Conservation (phyloP, 2,113 vertebrate species). For the Zosterops pallidus region DNA sequence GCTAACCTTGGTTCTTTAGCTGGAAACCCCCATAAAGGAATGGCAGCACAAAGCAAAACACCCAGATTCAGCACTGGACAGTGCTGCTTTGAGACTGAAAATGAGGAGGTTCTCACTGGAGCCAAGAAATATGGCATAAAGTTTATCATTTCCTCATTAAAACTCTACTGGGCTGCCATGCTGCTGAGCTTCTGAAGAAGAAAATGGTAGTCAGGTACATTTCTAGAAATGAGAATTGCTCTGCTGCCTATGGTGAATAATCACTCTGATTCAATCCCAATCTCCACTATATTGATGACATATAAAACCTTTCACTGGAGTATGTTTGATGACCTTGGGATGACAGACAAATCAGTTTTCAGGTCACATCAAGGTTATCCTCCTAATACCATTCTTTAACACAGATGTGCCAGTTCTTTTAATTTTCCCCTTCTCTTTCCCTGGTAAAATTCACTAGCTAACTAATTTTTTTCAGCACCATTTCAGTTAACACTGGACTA, state of each 20-base stretch:
- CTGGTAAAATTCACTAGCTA: neutral
- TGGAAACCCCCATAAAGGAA: neutral
- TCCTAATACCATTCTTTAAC: fast-evolving
- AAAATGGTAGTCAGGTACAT: neutral
- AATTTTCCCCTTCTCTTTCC: neutral
- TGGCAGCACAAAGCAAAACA: neutral
- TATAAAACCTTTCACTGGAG: neutral
- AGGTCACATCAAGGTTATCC: neutral
- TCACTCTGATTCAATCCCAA: neutral
- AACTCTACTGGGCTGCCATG: neutral
- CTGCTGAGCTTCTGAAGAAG: neutral
- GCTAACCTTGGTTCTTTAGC: neutral
- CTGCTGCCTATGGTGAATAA: neutral
- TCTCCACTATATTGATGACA: neutral
- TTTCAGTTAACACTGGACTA: neutral
- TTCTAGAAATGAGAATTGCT: neutral
- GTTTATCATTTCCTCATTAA: neutral
- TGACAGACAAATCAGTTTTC: neutral
- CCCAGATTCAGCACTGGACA: constrained; percentile 42
- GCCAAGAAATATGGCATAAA: neutral
- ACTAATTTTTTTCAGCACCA: neutral
- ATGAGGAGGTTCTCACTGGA: neutral
- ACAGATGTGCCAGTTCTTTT: neutral
- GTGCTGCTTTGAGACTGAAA: neutral
- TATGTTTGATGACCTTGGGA: neutral